A percentile compares a stretch with the other conserved stretches of the same genome.
Evolutionary conservation across 2,113 vertebrate species (phyloP).

Genomic region (Istiophorus platypterus): DNA sequence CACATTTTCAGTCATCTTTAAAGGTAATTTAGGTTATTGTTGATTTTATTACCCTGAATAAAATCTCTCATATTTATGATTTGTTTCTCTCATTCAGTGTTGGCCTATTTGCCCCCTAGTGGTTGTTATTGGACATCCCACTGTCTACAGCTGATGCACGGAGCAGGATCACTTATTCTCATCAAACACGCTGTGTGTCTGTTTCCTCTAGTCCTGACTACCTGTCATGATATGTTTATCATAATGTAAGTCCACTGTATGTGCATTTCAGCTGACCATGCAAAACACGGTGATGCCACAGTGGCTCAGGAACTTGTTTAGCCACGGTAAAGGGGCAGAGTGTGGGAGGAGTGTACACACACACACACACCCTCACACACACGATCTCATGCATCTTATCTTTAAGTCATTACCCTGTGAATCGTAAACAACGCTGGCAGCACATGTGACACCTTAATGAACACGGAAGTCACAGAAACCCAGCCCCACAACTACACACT

Average conservation of each 20-base stretch:
- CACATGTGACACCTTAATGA: conserved; percentile 69
- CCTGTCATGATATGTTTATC: conserved; percentile 18
- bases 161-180: not conserved
- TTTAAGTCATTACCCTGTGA: conserved; percentile 69
- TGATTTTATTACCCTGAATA: not conserved
- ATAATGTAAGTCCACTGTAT: not conserved
- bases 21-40: not conserved
- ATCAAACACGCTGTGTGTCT: not conserved
- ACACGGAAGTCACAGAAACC: conserved; percentile 47
- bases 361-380: conserved; percentile 16
- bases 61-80: not conserved
- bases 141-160: not conserved
- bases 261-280: conserved; percentile 19
- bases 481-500: conserved; percentile 31
- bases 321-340: not conserved
- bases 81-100: not conserved
- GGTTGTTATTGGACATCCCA: not conserved
- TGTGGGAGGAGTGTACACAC: not conserved
- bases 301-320: not conserved
- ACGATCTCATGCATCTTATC: conserved; percentile 55
- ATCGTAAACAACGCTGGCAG: conserved; percentile 60
- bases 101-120: conserved; percentile 30
- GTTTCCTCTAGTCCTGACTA: not conserved
- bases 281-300: not conserved
- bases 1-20: not conserved